Evolutionary conservation across 2,113 vertebrate genomes (phyloP).

Genomic region (Empidonax alnorum): DNA sequence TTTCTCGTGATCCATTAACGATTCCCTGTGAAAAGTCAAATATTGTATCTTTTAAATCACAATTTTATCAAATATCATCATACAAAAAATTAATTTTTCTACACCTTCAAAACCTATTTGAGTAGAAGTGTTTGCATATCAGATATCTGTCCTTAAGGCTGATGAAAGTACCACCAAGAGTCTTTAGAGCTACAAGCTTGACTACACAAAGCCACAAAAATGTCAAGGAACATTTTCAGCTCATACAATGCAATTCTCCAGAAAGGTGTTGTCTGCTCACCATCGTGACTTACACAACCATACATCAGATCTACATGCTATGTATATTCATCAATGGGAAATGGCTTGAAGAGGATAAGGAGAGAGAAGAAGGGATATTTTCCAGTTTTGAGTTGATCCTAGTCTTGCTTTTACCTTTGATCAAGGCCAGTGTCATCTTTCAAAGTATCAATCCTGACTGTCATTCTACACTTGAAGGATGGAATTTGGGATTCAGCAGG

Average conservation of each 20-base stretch:
- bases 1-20: not conserved
- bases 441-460: not conserved
- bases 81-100: not conserved
- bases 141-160: not conserved
- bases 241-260: not conserved
- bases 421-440: not conserved
- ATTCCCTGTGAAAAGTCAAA: not conserved
- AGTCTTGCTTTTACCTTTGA: not conserved
- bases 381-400: not conserved
- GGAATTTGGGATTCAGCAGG: not conserved
- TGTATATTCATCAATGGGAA: not conserved
- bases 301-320: not conserved
- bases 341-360: not conserved
- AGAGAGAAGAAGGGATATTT: not conserved
- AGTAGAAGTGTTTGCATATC: not conserved
- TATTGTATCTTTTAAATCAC: not conserved
- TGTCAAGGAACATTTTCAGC: not conserved
- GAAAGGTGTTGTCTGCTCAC: not conserved
- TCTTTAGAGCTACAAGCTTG: not conserved
- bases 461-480: not conserved
- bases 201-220: not conserved
- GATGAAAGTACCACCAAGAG: not conserved
- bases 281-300: not conserved
- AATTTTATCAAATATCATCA: not conserved
- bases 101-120: not conserved